Conservation (phyloP, 2,113 vertebrate species). For the Triplophysa dalaica region DNA sequence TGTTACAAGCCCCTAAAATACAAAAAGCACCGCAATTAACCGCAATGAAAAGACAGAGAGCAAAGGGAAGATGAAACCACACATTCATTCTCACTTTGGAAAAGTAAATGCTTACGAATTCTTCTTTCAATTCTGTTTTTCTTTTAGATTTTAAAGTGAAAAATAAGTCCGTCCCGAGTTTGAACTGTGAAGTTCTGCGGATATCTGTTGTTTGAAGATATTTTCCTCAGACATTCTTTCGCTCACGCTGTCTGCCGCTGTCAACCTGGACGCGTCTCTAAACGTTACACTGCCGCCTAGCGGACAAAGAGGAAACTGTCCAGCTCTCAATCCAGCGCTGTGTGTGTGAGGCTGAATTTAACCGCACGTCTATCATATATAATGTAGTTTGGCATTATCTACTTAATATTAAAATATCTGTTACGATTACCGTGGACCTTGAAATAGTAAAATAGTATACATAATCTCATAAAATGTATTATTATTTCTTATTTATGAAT, state of each 20-base stretch:
- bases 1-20: too few relatives aligned
- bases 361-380: not conserved
- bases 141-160: not conserved
- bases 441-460: too few relatives aligned
- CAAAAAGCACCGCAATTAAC: not conserved
- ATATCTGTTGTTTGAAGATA: conserved; percentile 13
- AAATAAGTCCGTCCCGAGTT: not conserved
- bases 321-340: not conserved
- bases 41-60: not conserved
- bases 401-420: too few relatives aligned
- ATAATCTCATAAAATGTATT: too few relatives aligned
- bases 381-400: not conserved
- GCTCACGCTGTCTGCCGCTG: not conserved
- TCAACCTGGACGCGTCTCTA: conserved; percentile 24
- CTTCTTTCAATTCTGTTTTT: not conserved
- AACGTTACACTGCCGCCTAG: conserved; percentile 54
- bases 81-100: not conserved
- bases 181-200: not conserved
- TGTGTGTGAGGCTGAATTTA: not conserved
- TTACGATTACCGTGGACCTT: too few relatives aligned
- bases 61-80: not conserved
- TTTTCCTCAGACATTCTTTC: conserved; percentile 24
- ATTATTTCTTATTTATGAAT: too few relatives aligned
- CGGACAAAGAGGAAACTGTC: not conserved
- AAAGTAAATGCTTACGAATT: not conserved